Evolutionary conservation across 2,797 vertebrate genomes (phyloP).

Genomic region (Pyrocephalus nanus): DNA sequence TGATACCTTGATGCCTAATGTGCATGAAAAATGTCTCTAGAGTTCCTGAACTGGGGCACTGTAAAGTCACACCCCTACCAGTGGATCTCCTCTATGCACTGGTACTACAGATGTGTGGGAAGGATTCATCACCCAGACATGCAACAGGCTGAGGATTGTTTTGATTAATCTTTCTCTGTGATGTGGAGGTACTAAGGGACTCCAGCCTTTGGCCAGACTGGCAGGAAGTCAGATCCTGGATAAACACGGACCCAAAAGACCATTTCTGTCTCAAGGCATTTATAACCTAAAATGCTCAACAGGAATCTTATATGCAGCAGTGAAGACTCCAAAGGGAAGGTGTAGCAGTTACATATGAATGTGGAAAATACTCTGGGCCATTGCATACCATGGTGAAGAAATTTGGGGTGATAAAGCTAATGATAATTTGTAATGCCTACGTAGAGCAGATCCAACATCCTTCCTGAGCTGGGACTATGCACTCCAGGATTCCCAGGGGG

Average conservation of each 20-base stretch:
- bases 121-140: conserved; percentile 15
- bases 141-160: background rate
- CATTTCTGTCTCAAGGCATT: background rate
- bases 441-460: background rate
- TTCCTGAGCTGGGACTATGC: background rate
- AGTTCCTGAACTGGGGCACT: background rate
- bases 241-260: background rate
- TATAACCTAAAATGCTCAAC: background rate
- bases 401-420: background rate
- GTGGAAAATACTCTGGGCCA: background rate
- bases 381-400: background rate
- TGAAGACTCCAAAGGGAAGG: background rate
- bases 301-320: background rate
- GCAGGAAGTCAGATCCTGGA: background rate
- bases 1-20: background rate
- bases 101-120: background rate
- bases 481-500: background rate
- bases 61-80: background rate
- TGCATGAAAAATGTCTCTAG: background rate
- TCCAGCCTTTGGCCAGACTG: background rate
- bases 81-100: background rate
- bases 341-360: background rate
- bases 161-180: background rate
- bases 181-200: background rate
- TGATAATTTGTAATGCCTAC: background rate